phyloP scores from a whole-genome alignment of 2,888 invertebrate species.

The Drosophila lacicola region DNA sequence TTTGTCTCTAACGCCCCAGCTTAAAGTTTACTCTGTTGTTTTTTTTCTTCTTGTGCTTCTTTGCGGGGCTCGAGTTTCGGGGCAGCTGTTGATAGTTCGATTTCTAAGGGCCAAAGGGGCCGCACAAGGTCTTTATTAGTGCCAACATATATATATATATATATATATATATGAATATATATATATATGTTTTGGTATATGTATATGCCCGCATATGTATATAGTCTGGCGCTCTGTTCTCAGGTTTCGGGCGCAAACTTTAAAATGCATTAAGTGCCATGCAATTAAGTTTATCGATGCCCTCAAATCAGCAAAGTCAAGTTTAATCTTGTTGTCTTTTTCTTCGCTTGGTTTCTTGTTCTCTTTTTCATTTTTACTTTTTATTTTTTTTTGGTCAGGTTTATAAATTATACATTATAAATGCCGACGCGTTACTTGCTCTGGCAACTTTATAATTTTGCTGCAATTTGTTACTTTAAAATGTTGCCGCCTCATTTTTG shows the following conservation, averaged over 20 bases:
- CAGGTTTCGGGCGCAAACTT: constrained; percentile 68
- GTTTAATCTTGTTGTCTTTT: constrained; percentile 61
- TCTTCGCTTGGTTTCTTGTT: background rate
- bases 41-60: constrained; percentile 6
- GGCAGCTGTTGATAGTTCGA: constrained; percentile 77
- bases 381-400: constrained; percentile 24
- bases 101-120: constrained; percentile 69
- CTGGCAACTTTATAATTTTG: constrained; percentile 59
- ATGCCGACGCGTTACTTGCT: constrained; percentile 71
- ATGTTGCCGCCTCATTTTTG: constrained; percentile 32
- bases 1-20: constrained; percentile 80
- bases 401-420: constrained; percentile 70
- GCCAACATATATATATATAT: constrained; percentile 14
- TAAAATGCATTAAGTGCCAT: constrained; percentile 80
- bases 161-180: constrained; percentile 6
- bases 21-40: constrained; percentile 11
- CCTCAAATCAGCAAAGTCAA: constrained; percentile 68
- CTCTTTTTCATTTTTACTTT: constrained; percentile 1
- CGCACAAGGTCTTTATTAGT: constrained; percentile 76
- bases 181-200: background rate
- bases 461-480: constrained; percentile 48
- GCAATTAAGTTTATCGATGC: constrained; percentile 79
- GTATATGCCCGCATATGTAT: background rate
- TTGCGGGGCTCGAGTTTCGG: constrained; percentile 33
- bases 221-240: constrained; percentile 30